These are phyloP conservation scores for Melanostoma scalare DNA, from an alignment of 2,888 invertebrate genomes.

Conservation along the genomic window DNA sequence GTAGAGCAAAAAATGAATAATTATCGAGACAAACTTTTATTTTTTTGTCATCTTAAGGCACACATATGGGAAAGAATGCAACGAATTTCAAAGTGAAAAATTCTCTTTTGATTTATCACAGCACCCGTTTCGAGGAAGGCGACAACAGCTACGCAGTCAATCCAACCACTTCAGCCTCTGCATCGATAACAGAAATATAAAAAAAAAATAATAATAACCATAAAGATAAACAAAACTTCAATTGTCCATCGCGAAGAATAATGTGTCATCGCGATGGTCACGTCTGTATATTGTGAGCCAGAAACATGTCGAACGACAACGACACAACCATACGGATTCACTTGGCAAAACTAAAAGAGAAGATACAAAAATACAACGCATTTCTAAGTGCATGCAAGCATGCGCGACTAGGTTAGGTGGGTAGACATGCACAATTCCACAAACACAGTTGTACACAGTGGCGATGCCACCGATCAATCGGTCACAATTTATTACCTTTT, in stretches of 20 bases:
- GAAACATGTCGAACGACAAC: slow-evolving; percentile 35
- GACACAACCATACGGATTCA: slow-evolving; percentile 48
- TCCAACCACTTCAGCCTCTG: slow-evolving; percentile 39
- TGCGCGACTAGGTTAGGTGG: slow-evolving; percentile 59
- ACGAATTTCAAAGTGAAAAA: no score
- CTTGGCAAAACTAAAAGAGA: not conserved
- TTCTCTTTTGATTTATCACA: slow-evolving; percentile 20
- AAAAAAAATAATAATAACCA: slow-evolving; percentile 52
- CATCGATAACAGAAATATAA: slow-evolving; percentile 17
- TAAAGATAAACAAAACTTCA: slow-evolving; percentile 67
- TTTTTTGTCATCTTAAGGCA: not conserved
- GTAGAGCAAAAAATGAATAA: slow-evolving; percentile 8
- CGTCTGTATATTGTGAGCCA: slow-evolving; percentile 56
- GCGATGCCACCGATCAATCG: slow-evolving; percentile 67
- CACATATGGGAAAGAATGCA: slow-evolving; percentile 61
- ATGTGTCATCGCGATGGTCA: slow-evolving; percentile 72
- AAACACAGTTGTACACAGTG: slow-evolving; percentile 47
- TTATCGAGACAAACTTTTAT: slow-evolving; percentile 34
- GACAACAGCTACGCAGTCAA: slow-evolving; percentile 31
- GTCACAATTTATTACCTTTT: slow-evolving; percentile 65
- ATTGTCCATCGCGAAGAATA: slow-evolving; percentile 65
- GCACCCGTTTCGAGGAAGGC: slow-evolving; percentile 61
- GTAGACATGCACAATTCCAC: slow-evolving; percentile 23
- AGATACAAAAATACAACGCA: not conserved
- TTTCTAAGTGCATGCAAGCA: slow-evolving; percentile 54